Evolutionary conservation across 1,140 invertebrate genomes (phyloP), one percentile per base, ranked within the genome.

Genomic region (Thereuonema tuberculata): DNA sequence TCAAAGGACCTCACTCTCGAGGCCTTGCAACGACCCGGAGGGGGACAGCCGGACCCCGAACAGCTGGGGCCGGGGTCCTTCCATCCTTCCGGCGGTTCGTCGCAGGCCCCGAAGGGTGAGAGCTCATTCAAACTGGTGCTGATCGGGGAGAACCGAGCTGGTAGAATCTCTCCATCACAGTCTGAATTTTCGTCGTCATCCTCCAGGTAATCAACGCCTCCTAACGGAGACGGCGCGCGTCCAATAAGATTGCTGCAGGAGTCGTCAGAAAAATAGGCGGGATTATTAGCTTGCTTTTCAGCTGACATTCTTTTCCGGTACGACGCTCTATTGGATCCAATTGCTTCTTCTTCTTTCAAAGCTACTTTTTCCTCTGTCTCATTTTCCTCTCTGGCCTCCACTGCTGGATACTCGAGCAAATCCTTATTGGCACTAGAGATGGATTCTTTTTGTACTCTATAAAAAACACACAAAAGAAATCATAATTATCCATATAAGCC

Each of bases 91-190:
- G 12, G 3, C 21, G 60, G 23, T 60, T 25, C 26, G n/a, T n/a
- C n/a, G n/a, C n/a, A n/a, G 21, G n/a, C 5, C 17, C 56, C 27
- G 59, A 46, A 28, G 2, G 29, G 20, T 14, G 58, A 55, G 21
- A 65, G 28, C 31, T 65, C 64, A 15, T 53, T 56, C 1, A 64
- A 27, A 27, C 59, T 66, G 48, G 64, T 62, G 24, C 62, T 60
- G 14, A 66, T 46, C 20, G 64, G 21, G 2, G 62, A 54, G 26
- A 58, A 58, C 46, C 61, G 29, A 29, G 53, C 37, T 52, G 59
- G 25, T 31, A 61, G 58, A n/a, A 46, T 31, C 21, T 62, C 53
- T 31, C 3, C 53, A 54, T 55, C 53, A n/a, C 62, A 55, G 24
- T 48, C 55, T 3, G 58, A 49, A 26, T 56, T 55, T 20, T 54